Conservation (phyloP, 2,888 invertebrate genomes). For the Phlogophora meticulosa region DNA sequence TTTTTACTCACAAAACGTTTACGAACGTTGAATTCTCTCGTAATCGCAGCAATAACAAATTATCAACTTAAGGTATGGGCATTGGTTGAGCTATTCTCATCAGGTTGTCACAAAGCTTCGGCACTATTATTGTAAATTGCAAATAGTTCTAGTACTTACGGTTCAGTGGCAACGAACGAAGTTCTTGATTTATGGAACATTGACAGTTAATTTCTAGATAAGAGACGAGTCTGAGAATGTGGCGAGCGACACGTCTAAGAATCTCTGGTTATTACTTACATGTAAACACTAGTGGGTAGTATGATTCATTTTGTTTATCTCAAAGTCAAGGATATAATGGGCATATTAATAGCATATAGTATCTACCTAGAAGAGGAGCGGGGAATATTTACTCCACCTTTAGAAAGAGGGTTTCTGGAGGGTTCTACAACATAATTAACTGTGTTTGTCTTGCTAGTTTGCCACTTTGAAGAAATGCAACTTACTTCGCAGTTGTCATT, state of each 20-base stretch:
- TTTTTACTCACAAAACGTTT: not conserved
- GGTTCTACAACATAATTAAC: too few species aligned
- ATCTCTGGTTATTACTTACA: slow-evolving; percentile 34
- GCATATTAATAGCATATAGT: slow-evolving; percentile 8
- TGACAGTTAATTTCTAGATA: slow-evolving; percentile 49
- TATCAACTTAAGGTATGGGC: not conserved
- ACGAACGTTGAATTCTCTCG: not conserved
- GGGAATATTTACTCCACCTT: slow-evolving; percentile 1
- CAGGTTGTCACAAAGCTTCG: not conserved
- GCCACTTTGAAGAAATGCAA: too few species aligned
- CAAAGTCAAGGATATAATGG: slow-evolving; percentile 46
- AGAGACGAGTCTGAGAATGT: slow-evolving; percentile 20
- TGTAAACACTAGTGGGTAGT: slow-evolving; percentile 6
- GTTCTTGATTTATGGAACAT: slow-evolving; percentile 37
- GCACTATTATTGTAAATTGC: slow-evolving; percentile 1
- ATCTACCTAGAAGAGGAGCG: not conserved
- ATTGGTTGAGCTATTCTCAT: slow-evolving; percentile 3
- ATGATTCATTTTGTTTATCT: slow-evolving; percentile 68
- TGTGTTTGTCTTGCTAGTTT: too few species aligned
- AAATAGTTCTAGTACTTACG: slow-evolving; percentile 10
- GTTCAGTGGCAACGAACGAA: slow-evolving; percentile 14
- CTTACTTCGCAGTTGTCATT: too few species aligned
- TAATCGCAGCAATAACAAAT: not conserved
- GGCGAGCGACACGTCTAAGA: slow-evolving; percentile 12
- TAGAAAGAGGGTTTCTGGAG: not conserved